Evolutionary conservation across 92 coral and sea anemone genomes (phyloP), one percentile per base, ranked within the genome.

Genomic region (Anthopleura xanthogrammica): DNA sequence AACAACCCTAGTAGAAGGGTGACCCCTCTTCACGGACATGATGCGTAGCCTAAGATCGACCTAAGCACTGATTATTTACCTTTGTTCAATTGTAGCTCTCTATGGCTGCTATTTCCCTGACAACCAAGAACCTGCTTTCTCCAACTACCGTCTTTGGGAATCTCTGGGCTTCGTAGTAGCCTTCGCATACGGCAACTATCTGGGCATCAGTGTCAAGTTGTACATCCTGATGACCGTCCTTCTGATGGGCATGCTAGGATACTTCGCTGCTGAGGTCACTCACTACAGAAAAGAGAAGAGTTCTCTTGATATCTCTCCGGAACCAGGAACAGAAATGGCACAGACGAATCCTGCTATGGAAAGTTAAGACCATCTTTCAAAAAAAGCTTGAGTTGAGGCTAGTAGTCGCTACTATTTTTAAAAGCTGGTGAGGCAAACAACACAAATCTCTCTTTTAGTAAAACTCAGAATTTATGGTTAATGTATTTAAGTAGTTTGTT

Each of bases 121-220:
- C 79, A 94, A 96, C 83, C 99, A 96, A 76, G 99, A 96, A 76
- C 88, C 99, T 3, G 99, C 99, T 12, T 96, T 96, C 85, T 96
- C 99, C 65, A 96, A 96, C 89, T 96, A 96, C 81, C 99, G 99
- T 68, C 90, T 96, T 39, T 96, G 99, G 99, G 99, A 96, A 70
- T 96, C 99, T 1, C 87, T 96, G 24, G 99, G 99, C 42, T 94
- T 92, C 64, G 98, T 96, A 12, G 75, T 96, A 40, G 98, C 98
- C 85, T 96, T 94, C 82, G 98, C 98, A 23, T 93, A 94, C 85
- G 92, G 94, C 76, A 88, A 90, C n/a, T 86, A 58, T 62, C 77
- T 96, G 77, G 92, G 98, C 78, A 95, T 94, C 74, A 89, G 86
- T 20, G 91, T 86, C 48, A 96, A 96, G 84, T 89, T 96, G 5